Evolutionary conservation across 2,797 vertebrate genomes (phyloP).

Genomic region (Sciurus carolinensis): DNA sequence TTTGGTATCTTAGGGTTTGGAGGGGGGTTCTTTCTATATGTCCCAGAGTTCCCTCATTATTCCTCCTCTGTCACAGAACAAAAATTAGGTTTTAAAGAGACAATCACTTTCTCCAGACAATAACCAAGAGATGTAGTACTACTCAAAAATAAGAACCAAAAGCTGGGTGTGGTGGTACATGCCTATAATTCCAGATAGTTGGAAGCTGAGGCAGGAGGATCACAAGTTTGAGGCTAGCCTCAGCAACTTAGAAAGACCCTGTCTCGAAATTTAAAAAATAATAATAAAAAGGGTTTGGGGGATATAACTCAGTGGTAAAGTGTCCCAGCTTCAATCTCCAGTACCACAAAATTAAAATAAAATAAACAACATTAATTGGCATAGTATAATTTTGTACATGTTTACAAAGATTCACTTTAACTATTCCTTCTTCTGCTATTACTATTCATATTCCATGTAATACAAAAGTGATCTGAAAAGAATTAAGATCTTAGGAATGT

Average conservation of each 20-base stretch:
- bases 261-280: no score
- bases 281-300: no score
- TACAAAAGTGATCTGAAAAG: constrained; percentile 30
- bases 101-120: not conserved
- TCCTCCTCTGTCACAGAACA: not conserved
- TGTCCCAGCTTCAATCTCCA: no score
- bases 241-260: no score
- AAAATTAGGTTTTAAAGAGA: constrained; percentile 46
- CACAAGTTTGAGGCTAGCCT: no score
- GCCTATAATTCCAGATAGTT: not conserved
- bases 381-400: not conserved
- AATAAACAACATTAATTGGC: not conserved
- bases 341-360: no score
- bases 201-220: no score
- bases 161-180: not conserved
- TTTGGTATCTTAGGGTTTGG: not conserved
- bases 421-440: not conserved
- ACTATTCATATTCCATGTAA: not conserved
- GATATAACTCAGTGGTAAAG: no score
- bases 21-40: not conserved
- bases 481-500: constrained; percentile 25
- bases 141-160: not conserved
- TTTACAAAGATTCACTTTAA: constrained; percentile 36
- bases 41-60: not conserved
- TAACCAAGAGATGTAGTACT: not conserved